Base-by-base conservation (phyloP, 1,140 invertebrate genomes). In the Odontomachus brunneus region DNA sequence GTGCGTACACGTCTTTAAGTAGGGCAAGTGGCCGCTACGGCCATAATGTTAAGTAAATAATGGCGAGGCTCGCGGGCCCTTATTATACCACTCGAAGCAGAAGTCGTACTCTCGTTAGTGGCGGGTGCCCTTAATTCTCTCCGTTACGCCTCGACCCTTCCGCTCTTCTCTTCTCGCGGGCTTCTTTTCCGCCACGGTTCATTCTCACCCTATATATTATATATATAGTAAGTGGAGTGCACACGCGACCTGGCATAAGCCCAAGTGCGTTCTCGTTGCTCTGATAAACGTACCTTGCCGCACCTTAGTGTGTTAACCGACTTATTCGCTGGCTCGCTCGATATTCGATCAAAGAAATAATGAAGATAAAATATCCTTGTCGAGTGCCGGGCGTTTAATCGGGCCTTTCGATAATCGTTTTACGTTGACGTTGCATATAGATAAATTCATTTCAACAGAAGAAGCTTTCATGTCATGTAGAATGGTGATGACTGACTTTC, bases 31-130 rank as follows among this genome's bases (percentile, higher is more conserved):
- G 85, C 85, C 80, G 84, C 65, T 44, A 44, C 9, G 82, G 88
- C 81, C 84, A 83, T 89, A 85, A 90, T 89, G 87, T 88, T 89
- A 89, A 86, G 87, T 90, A 90, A 91, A 91, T 91, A 91, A 91
- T 91, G 80, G 89, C 84, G 75, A 88, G 88, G 84, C 87, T 84
- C 87, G 84, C 83, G 48, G 89, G 84, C 85, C 87, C 87, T 91
- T 91, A 90, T 88, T 88, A 88, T 86, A 84, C 89, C 84, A 91
- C 90, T 91, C 84, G 80, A 90, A 87, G 82, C 60, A 62, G 85
- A 88, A 90, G 89, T 90, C 90, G 88, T 90, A 66, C 81, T 91
- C 89, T 91, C 89, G 87, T 90, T 90, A 89, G 86, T 88, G 83
- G 65, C 82, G 85, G 87, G 38, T 44, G 38, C 87, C 29, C 60